phyloP scores from a whole-genome alignment of 2,888 invertebrate species.

The Gibbula magus region DNA sequence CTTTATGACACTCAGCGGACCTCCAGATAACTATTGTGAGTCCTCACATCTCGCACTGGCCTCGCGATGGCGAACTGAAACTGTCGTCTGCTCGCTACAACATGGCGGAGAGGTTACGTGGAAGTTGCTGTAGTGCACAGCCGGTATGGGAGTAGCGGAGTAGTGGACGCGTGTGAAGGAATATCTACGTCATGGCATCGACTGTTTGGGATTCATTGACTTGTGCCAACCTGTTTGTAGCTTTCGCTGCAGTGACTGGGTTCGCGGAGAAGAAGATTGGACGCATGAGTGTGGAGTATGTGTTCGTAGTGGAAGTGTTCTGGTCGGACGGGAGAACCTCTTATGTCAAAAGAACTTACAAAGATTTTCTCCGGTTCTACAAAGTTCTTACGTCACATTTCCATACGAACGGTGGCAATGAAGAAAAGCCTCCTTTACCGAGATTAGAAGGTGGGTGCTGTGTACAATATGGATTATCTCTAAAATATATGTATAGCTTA shows the following conservation, averaged over 20 bases:
- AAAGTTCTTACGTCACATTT: constrained; percentile 35
- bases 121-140: background rate
- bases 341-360: constrained; percentile 50
- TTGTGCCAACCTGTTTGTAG: constrained; percentile 40
- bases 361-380: constrained; percentile 42
- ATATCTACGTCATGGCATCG: constrained; percentile 34
- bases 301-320: constrained; percentile 50
- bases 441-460: background rate
- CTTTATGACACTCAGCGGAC: background rate
- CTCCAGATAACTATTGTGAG: background rate
- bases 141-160: background rate
- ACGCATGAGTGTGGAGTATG: constrained; percentile 41
- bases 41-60: background rate
- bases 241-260: constrained; percentile 47
- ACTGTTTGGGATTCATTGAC: constrained; percentile 32
- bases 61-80: background rate
- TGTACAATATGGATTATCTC: no score
- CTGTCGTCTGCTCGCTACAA: constrained; percentile 14
- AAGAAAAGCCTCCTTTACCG: background rate
- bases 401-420: constrained; percentile 22
- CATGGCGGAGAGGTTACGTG: background rate
- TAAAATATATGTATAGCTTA: no score
- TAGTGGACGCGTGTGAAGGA: background rate
- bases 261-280: constrained; percentile 48
- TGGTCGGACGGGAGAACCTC: constrained; percentile 53